Evolutionary conservation across 2,797 vertebrate species (phyloP), one percentile per base, ranked within the genome.

Genomic region (Hippoglossus hippoglossus): DNA sequence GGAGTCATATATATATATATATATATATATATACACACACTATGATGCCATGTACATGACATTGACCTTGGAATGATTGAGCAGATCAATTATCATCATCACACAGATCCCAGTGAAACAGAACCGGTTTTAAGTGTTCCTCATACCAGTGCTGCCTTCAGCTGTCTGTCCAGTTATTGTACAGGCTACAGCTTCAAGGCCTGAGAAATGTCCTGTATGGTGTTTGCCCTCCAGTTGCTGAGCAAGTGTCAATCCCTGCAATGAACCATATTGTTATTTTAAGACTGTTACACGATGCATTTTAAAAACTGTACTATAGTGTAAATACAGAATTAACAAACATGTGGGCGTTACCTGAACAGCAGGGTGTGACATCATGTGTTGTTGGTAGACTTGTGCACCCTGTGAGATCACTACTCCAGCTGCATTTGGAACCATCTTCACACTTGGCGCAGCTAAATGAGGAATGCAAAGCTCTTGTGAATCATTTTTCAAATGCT

Each of bases 381-480:
- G 95, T 13, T 96, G 96, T 47, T 97, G 97, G 91, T 98, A 99
- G 34, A 97, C 94, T 77, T 98, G 97, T 25, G 97, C 94, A 71
- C 92, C 94, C 88, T 97, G 97, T 71, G 97, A 96, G 44, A 99
- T 96, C 3, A 98, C 97, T 11, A 97, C 96, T 24, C 96, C 95
- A 53, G 96, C 94, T 67, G 96, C 95, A 25, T 95, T 93, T 58
- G 96, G 93, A 80, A 96, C 89, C 71, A 87, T 89, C 83, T 94
- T 95, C 54, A 94, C 72, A 79, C 89, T 91, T 2, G 92, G 93
- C 67, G 94, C 91, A 70, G 94, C 95, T 95, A 4, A 82, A 68
- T 36, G 24, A 8, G 4, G 64, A 75, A 67, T 36, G 9, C 3
- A 77, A 54, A 77, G 26, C 3, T 52, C 13, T 51, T 3, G 18